Percentiles rank a stretch among this genome's conserved stretches.
phyloP scores from a whole-genome alignment of 2,888 invertebrate species.

The Orthosia incerta region DNA sequence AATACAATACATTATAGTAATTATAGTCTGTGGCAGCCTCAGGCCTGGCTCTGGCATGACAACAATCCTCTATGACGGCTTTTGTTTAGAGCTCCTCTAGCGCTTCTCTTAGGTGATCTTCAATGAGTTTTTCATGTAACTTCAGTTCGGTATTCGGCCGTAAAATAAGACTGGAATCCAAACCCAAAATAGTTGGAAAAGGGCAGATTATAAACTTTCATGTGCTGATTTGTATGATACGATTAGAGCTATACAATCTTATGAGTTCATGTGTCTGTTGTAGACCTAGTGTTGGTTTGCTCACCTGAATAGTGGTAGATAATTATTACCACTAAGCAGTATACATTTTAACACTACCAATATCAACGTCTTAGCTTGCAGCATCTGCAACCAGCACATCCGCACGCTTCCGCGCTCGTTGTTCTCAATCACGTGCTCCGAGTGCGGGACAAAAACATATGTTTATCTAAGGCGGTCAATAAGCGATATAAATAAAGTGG shows the following conservation, averaged over 20 bases:
- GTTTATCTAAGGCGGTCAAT: conserved; percentile 61
- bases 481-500: conserved; percentile 65
- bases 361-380: not conserved
- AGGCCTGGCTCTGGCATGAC: not conserved
- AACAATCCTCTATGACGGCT: not conserved
- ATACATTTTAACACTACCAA: too few relatives aligned
- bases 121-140: not conserved
- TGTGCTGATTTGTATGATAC: too few relatives aligned
- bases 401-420: not conserved
- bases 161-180: too few relatives aligned
- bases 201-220: too few relatives aligned
- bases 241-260: too few relatives aligned
- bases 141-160: not conserved
- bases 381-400: not conserved
- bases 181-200: too few relatives aligned
- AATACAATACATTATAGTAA: conserved; percentile 1
- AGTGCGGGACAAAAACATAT: conserved; percentile 56
- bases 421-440: conserved; percentile 29
- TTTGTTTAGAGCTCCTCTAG: not conserved
- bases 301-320: not conserved
- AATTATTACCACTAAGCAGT: too few relatives aligned
- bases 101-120: too few relatives aligned
- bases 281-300: not conserved
- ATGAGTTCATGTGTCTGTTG: too few relatives aligned
- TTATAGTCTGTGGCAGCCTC: not conserved